Base-by-base conservation (phyloP, 2,113 vertebrate genomes). In the Proteles cristata region DNA sequence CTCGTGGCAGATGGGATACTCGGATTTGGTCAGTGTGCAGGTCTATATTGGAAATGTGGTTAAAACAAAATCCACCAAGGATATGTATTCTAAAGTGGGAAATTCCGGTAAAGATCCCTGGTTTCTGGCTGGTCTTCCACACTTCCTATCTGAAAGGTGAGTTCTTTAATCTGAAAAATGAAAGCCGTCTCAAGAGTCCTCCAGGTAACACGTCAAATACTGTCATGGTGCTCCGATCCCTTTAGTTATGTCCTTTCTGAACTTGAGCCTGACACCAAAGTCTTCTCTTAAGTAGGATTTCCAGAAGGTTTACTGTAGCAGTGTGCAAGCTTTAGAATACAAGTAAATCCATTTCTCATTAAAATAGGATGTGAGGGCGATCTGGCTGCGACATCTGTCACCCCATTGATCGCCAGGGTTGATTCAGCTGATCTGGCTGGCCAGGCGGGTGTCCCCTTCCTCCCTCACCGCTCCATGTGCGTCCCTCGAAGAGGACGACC, bases 241-340 rank as follows among this genome's bases (percentile, higher is more conserved):
- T 97, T 97, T 95, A 68, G 66, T 11, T 7, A 93, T 53, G 12
- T 33, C 87, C 55, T 92, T 63, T 45, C 58, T 97, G 95, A 96
- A 97, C 83, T 65, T 55, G 55, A 96, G 90, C 73, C 35, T 63
- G n/a, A 55, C 76, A 69, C 43, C 45, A 73, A 66, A 69, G 35
- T 90, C 58, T 83, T 76, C 58, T 93, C 43, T 81, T 55, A 53
- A 94, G 90, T 76, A 94, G 80, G 53, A 53, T 93, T 97, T 97
- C 91, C 63, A 90, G 77, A 87, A 97, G 31, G 74, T 55, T 74
- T 53, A 48, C 71, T 21, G 17, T 90, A 86, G 73, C 53, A 68
- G 16, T 55, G 71, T 79, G 55, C 45, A 25, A 69, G 68, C 88
- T 94, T 93, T 95, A 88, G 94, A 92, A 90, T 90, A 85, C 97